Evolutionary conservation across 2,113 vertebrate species (phyloP).

Genomic region (Pungitius pungitius): DNA sequence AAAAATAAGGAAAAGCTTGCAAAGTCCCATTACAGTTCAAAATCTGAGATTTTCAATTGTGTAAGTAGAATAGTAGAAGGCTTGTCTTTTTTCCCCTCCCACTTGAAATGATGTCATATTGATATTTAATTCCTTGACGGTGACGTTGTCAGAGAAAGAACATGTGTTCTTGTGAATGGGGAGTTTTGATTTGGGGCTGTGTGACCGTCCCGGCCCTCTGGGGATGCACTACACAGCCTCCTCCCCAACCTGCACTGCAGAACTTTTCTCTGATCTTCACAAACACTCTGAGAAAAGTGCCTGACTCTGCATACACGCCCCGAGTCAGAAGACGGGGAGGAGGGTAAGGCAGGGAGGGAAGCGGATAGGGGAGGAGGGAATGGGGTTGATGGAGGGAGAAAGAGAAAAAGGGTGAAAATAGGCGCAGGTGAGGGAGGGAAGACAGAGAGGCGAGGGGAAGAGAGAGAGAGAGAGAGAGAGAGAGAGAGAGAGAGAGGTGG

Average conservation of each 20-base stretch:
- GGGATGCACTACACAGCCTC: conserved; percentile 38
- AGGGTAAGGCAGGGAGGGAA: conserved; percentile 3
- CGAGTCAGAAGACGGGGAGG: conserved; percentile 48
- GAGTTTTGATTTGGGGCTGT: conserved; percentile 7
- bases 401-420: conserved; percentile 18
- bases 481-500: conserved; percentile 50
- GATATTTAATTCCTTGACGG: not conserved
- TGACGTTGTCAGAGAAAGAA: conserved; percentile 18
- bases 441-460: conserved; percentile 17
- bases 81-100: not conserved
- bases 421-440: conserved; percentile 30
- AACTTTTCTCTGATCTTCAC: conserved; percentile 75
- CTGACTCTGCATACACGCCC: conserved; percentile 74
- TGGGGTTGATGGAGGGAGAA: conserved; percentile 27
- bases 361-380: conserved; percentile 24
- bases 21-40: conserved; percentile 7
- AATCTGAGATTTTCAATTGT: not conserved
- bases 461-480: conserved; percentile 35
- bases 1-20: not conserved
- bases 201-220: conserved; percentile 19
- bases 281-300: conserved; percentile 73
- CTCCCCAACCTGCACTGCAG: conserved; percentile 80
- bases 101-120: conserved; percentile 1
- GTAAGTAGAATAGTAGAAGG: not conserved
- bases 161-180: conserved; percentile 46